Evolutionary conservation across 2,113 vertebrate species (phyloP).

Genomic region (Hypanus sabinus): DNA sequence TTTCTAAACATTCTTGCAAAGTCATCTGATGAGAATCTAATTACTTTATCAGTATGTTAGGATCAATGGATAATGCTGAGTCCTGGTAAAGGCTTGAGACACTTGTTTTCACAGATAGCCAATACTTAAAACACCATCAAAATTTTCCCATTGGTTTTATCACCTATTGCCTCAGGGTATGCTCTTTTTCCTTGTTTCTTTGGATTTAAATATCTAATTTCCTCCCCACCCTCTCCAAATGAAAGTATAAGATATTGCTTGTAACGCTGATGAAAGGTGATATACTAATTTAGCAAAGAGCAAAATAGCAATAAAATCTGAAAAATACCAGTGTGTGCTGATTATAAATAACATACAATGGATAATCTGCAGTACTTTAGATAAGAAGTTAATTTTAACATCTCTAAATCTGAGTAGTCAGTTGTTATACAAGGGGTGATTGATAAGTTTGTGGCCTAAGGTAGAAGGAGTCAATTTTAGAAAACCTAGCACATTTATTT

Average conservation of each 20-base stretch:
- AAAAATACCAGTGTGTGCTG: neutral
- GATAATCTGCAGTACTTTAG: neutral
- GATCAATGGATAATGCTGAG: neutral
- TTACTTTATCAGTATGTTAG: neutral
- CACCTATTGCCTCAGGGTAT: neutral
- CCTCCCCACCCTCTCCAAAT: neutral
- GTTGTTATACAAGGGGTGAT: too few species aligned
- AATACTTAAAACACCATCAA: neutral
- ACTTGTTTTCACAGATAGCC: neutral
- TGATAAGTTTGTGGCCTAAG: too few species aligned
- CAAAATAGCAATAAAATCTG: neutral
- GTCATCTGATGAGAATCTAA: neutral
- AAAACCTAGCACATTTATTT: too few species aligned
- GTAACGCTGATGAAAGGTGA: neutral
- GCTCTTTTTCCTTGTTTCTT: neutral
- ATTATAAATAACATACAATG: neutral
- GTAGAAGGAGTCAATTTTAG: too few species aligned
- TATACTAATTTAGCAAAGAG: neutral
- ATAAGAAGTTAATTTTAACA: neutral
- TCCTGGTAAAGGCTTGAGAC: neutral
- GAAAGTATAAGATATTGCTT: neutral
- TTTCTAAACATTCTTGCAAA: neutral
- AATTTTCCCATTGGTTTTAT: neutral
- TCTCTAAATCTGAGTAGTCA: neutral
- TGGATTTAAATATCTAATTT: neutral